Evolutionary conservation across 2,888 invertebrate genomes (phyloP).

Genomic region (Stenurella melanura): DNA sequence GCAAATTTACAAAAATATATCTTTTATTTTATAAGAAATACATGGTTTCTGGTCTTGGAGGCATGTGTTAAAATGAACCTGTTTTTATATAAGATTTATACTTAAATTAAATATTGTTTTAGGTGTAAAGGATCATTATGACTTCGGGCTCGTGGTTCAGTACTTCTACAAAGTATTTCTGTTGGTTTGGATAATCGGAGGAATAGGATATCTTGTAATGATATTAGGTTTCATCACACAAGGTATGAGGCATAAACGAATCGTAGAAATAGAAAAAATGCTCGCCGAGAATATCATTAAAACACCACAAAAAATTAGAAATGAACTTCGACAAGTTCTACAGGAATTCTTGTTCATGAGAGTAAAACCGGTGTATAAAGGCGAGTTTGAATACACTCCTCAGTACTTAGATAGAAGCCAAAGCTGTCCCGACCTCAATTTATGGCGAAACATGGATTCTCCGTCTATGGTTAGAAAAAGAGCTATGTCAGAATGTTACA

Average conservation of each 20-base stretch:
- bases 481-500: constrained; percentile 80
- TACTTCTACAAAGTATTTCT: constrained; percentile 87
- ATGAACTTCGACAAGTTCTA: constrained; percentile 67
- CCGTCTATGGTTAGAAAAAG: constrained; percentile 74
- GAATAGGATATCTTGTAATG: constrained; percentile 93
- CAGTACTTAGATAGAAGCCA: constrained; percentile 76
- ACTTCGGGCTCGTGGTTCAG: constrained; percentile 79
- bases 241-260: constrained; percentile 84
- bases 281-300: constrained; percentile 85
- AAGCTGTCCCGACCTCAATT: constrained; percentile 84
- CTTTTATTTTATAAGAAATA: no score
- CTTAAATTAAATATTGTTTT: constrained; percentile 47
- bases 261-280: constrained; percentile 85
- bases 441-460: constrained; percentile 73
- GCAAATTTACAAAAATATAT: no score
- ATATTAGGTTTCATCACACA: constrained; percentile 89
- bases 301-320: constrained; percentile 85
- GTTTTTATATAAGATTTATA: no score
- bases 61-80: no score
- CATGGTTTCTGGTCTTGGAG: no score
- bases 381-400: constrained; percentile 74
- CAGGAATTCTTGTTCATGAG: constrained; percentile 86
- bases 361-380: constrained; percentile 85
- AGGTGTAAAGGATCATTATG: constrained; percentile 69
- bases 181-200: constrained; percentile 93